Evolutionary conservation across 1,140 invertebrate genomes (phyloP), one percentile per base, ranked within the genome.

Genomic region (Calycopis cecrops): DNA sequence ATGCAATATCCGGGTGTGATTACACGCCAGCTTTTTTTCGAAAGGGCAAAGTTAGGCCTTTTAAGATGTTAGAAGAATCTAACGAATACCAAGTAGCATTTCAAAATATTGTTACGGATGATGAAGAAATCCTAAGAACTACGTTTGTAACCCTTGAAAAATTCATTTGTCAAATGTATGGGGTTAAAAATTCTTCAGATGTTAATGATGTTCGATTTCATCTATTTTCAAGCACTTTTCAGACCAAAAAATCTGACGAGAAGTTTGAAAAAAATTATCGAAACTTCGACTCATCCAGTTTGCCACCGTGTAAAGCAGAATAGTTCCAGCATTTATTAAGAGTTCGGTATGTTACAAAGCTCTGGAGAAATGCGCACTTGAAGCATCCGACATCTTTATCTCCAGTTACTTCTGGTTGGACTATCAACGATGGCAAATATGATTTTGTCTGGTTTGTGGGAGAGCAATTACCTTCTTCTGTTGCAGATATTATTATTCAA

Each of bases 301-400:
- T 62, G 47, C 56, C 60, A 55, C 55, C 60, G 35, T 55, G 60
- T 52, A 58, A 62, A 56, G 49, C 40, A 10, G 56, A 63, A 53
- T 59, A 59, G 34, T 35, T 55, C 8, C 60, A 62, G 18, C 59
- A 62, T 40, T 54, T 62, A 62, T 52, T 52, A 17, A 21, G 37
- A 16, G 52, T 52, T 57, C 52, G 38, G 35, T 62, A 62, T 38
- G 48, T 62, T 10, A 55, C 60, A 17, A 62, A 55, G 12, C 33
- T 61, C 42, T 61, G 59, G 54, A 53, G 50, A 61, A 57, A 61
- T 57, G 54, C 54, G 40, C 51, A 62, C 40, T 57, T 14, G 51
- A 47, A 55, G 51, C 47, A 57, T 35, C 60, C 55, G 35, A 62
- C 52, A 33, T 40, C 48, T 56, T 28, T 62, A 52, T 52, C 52